Conservation (phyloP, 2,113 vertebrate genomes). For the Gobio gobio region DNA sequence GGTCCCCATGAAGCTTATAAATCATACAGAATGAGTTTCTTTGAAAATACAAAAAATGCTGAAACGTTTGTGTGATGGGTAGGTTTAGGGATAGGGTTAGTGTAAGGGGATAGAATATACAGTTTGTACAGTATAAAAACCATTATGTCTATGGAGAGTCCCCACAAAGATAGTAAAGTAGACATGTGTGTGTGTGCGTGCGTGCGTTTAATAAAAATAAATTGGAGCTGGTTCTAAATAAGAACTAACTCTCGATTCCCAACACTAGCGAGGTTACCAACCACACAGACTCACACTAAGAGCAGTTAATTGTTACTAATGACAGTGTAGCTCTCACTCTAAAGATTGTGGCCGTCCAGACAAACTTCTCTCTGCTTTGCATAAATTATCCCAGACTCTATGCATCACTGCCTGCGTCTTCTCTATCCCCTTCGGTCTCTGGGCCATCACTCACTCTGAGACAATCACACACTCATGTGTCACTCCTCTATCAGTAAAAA, state of each 20-base stretch:
- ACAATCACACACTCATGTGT: constrained; percentile 30
- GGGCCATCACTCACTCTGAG: constrained; percentile 21
- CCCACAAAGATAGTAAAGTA: too few relatives aligned
- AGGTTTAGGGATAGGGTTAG: too few relatives aligned
- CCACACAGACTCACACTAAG: background rate
- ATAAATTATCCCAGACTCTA: constrained; percentile 26
- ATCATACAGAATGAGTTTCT: too few relatives aligned
- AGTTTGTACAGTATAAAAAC: too few relatives aligned
- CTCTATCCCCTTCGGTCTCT: background rate
- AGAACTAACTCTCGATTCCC: background rate
- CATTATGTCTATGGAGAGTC: too few relatives aligned
- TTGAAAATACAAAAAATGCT: too few relatives aligned
- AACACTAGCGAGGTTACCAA: background rate
- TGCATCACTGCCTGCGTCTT: constrained; percentile 31
- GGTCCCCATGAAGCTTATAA: too few relatives aligned
- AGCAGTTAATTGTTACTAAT: constrained; percentile 44
- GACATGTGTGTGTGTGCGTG: too few relatives aligned
- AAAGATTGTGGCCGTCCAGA: background rate
- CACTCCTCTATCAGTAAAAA: constrained; percentile 12
- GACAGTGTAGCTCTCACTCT: constrained; percentile 15
- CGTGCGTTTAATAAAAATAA: too few relatives aligned
- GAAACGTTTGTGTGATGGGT: too few relatives aligned
- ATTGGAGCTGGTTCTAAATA: background rate
- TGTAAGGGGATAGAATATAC: too few relatives aligned
- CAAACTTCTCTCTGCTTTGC: constrained; percentile 33